Evolutionary conservation across 1,140 invertebrate genomes (phyloP).

Genomic region (Acromyrmex echinatior): DNA sequence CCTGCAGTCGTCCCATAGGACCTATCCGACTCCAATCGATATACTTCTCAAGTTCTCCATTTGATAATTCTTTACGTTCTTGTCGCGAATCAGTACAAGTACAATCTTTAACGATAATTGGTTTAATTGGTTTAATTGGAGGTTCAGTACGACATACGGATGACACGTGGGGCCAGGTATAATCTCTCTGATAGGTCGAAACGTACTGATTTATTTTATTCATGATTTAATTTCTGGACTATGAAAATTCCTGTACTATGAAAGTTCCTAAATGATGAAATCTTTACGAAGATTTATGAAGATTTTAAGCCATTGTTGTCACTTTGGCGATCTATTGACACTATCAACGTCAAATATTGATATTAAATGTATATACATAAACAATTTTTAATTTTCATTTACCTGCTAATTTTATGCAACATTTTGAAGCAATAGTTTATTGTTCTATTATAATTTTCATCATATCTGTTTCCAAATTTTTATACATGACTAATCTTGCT

Average conservation of each 20-base stretch:
- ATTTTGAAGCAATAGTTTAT: background rate
- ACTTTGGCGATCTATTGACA: background rate
- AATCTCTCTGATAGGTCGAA: slow-evolving; percentile 88
- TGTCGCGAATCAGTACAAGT: slow-evolving; percentile 72
- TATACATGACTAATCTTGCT: background rate
- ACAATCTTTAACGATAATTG: slow-evolving; percentile 70
- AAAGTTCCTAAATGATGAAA: background rate
- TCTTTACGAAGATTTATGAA: background rate
- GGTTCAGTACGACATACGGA: slow-evolving; percentile 81
- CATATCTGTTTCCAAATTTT: background rate
- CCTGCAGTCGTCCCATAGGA: slow-evolving; percentile 87
- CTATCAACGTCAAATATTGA: background rate
- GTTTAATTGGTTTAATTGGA: slow-evolving; percentile 11
- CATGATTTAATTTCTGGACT: slow-evolving; percentile 72
- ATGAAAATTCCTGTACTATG: too few species aligned
- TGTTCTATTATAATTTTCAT: background rate
- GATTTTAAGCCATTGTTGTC: background rate
- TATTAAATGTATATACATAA: background rate
- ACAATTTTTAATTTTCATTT: background rate
- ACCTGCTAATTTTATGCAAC: background rate
- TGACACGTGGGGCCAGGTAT: slow-evolving; percentile 85
- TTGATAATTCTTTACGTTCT: slow-evolving; percentile 2
- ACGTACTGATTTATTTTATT: slow-evolving; percentile 85
- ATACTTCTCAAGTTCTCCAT: slow-evolving; percentile 4
- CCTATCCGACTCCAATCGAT: slow-evolving; percentile 81